Percentiles rank a stretch among this genome's conserved stretches.
Evolutionary conservation across 2,888 invertebrate genomes (phyloP).

Genomic region (Holacanthella duospinosa): DNA sequence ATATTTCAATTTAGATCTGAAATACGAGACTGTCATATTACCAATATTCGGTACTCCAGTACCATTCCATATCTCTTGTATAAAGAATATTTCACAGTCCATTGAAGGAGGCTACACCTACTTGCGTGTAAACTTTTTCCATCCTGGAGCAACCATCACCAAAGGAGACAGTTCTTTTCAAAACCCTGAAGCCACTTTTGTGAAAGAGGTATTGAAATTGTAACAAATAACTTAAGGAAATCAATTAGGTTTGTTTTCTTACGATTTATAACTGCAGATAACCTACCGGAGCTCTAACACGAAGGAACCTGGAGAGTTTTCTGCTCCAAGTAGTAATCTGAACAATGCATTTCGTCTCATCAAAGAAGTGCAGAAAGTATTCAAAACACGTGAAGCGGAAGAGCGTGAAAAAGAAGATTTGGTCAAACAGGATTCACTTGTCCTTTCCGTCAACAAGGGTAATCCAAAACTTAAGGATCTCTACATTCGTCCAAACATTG

Average conservation of each 20-base stretch:
- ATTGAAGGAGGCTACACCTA: conserved; percentile 99
- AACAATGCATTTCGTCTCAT: conserved; percentile 95
- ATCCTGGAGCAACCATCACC: conserved; percentile 94
- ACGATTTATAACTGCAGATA: conserved; percentile 42
- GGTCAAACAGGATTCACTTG: conserved; percentile 93
- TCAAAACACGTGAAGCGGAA: conserved; percentile 95
- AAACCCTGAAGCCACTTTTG: conserved; percentile 90
- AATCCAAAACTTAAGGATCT: conserved; percentile 96
- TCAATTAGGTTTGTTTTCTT: neutral
- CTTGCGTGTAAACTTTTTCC: conserved; percentile 92
- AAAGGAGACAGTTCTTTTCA: conserved; percentile 75
- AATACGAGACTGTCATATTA: conserved; percentile 95
- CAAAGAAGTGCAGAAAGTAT: conserved; percentile 98
- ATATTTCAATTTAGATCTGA: conserved; percentile 56
- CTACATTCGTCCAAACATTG: conserved; percentile 97
- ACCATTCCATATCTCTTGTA: conserved; percentile 97
- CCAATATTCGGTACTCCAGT: conserved; percentile 93
- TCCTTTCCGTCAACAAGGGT: conserved; percentile 88
- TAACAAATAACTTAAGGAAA: neutral
- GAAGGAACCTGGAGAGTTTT: conserved; percentile 90
- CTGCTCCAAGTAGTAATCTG: conserved; percentile 87
- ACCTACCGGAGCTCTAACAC: conserved; percentile 95
- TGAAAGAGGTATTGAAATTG: conserved; percentile 59
- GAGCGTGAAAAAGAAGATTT: conserved; percentile 97
- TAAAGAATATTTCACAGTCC: conserved; percentile 97